A percentile compares a stretch with the other conserved stretches of the same genome.
Evolutionary conservation across 1,140 invertebrate species (phyloP).

Genomic region (Metaphire vulgaris): DNA sequence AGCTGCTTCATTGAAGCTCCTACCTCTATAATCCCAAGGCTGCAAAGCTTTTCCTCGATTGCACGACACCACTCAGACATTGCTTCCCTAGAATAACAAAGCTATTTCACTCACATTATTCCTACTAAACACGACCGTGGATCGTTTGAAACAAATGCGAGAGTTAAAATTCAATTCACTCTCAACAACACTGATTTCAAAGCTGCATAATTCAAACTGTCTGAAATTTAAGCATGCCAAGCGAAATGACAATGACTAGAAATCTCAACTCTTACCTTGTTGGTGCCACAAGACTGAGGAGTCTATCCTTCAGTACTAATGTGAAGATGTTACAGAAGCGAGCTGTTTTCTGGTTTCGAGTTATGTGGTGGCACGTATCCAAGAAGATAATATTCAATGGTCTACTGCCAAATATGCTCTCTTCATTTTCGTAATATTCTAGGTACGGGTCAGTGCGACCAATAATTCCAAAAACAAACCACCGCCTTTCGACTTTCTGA

Average conservation of each 20-base stretch:
- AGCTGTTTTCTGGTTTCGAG: constrained; percentile 61
- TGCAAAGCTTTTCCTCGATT: constrained; percentile 65
- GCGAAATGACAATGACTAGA: no score
- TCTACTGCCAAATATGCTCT: constrained; percentile 62
- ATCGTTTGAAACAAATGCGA: no score
- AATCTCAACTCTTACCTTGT: no score
- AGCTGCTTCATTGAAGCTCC: no score
- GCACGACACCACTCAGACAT: constrained; percentile 79
- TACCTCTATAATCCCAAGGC: constrained; percentile 56
- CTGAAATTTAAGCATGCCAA: no score
- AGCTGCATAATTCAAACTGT: no score
- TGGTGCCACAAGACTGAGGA: constrained; percentile 63
- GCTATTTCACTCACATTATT: no score
- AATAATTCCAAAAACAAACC: constrained; percentile 73
- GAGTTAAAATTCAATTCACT: no score
- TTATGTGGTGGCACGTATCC: constrained; percentile 45
- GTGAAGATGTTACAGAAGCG: constrained; percentile 71
- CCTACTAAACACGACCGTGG: no score
- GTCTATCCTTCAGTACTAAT: constrained; percentile 57
- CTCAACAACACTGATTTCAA: no score
- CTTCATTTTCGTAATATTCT: constrained; percentile 68
- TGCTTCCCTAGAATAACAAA: constrained; percentile 60
- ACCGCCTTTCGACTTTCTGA: constrained; percentile 44
- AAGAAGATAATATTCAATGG: constrained; percentile 56
- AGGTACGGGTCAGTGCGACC: constrained; percentile 62